A percentile compares a stretch with the other conserved stretches of the same genome.
phyloP scores from a whole-genome alignment of 1,140 invertebrate species.

The Apocrypta bakeri region DNA sequence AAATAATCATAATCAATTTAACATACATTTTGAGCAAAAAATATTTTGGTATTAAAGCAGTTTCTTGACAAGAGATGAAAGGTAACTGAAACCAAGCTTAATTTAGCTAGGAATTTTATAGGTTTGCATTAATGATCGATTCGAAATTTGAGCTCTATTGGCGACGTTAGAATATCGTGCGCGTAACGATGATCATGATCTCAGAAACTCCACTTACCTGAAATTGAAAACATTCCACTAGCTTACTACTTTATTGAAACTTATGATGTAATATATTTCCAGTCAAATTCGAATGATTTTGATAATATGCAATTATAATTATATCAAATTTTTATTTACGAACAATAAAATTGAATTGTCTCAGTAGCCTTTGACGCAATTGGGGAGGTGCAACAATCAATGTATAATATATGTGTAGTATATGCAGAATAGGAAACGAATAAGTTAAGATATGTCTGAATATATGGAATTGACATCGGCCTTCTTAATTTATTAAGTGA shows the following conservation, averaged over 20 bases:
- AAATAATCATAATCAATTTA: not conserved
- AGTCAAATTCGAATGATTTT: too few relatives aligned
- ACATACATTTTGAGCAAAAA: not conserved
- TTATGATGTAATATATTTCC: too few relatives aligned
- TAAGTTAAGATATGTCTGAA: too few relatives aligned
- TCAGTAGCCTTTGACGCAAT: too few relatives aligned
- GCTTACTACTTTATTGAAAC: not conserved
- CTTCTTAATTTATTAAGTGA: not conserved
- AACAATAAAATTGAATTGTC: too few relatives aligned
- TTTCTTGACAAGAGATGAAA: not conserved
- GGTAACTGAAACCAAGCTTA: not conserved
- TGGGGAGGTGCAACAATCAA: not conserved
- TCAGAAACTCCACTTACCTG: too few relatives aligned
- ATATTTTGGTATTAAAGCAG: not conserved
- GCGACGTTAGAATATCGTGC: not conserved
- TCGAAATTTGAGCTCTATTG: not conserved
- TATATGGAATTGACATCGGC: not conserved
- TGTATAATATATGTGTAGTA: too few relatives aligned
- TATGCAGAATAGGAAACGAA: not conserved
- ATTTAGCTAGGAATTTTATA: not conserved
- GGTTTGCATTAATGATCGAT: not conserved
- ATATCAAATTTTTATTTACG: too few relatives aligned
- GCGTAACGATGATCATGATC: constrained; percentile 13
- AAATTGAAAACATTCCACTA: not conserved
- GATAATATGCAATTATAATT: too few relatives aligned